Base-by-base conservation (phyloP, 2,888 invertebrate species). In the Bellardia bayeri region DNA sequence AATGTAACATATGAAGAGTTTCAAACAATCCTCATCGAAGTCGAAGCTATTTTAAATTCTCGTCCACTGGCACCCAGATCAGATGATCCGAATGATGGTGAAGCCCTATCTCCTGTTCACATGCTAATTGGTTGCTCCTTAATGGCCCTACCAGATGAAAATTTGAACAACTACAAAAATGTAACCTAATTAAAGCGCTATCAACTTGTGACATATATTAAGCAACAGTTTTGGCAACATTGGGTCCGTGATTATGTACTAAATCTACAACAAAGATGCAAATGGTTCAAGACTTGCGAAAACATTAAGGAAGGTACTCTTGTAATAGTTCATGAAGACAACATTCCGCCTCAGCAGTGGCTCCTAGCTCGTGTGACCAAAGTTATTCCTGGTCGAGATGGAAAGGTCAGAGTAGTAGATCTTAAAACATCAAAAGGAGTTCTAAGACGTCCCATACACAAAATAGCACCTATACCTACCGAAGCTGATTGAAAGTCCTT, bases 21-120 rank as follows among this genome's bases (percentile, higher is more conserved):
- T 0, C 76, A 87, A n/a, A 88, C 89, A 8, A 78, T 89, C 2
- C 58, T 89, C 0, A 42, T 86, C 11, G 87, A 90, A 87, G 80
- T 89, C 2, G 89, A 89, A 78, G 87, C 88, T 2, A 85, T 89
- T 49, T 71, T 90, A n/a, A 90, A 90, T 72, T 89, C 90, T 14
- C 82, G 89, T 3, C 89, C 90, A 2, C 40, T 89, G 14, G 82
- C 86, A 6, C 71, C 88, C 8, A 16, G 85, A 13, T 88, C 88
- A 14, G 64, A 85, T 30, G 87, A 89, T 61, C 88, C 89, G 8
- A 89, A 89, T 79, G 89, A 89, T 64, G 75, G 86, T 9, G 82
- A 85, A 83, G 88, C 89, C 0, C 54, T 90, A 0, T 89, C 89
- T 1, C 89, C 89, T 1, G 89, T 74, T 2, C 88, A 89, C 51